Conservation (phyloP, 2,113 vertebrate genomes). For the Perca fluviatilis region DNA sequence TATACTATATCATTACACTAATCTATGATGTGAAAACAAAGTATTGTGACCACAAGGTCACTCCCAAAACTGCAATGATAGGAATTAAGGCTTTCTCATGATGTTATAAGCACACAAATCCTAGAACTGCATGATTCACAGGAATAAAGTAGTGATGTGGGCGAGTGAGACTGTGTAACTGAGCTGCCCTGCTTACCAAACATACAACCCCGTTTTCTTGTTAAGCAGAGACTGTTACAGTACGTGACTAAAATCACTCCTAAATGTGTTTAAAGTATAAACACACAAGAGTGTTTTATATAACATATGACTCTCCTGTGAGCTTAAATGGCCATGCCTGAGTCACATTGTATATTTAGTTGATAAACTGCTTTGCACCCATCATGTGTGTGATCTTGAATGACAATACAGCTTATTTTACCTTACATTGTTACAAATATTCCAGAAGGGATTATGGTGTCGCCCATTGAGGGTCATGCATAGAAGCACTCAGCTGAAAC, state of each 20-base stretch:
- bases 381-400: not conserved
- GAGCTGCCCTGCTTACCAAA: not conserved
- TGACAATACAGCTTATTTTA: not conserved
- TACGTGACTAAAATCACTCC: not conserved
- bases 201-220: not conserved
- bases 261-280: not conserved
- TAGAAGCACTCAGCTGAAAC: not conserved
- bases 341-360: not conserved
- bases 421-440: not conserved
- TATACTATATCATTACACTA: not conserved
- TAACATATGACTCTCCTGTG: not conserved
- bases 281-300: not conserved
- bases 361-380: not conserved
- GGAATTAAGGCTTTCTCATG: constrained; percentile 26
- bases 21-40: not conserved
- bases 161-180: not conserved
- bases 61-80: not conserved
- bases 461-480: too few relatives aligned
- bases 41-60: not conserved
- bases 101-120: constrained; percentile 18
- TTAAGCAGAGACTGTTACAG: not conserved
- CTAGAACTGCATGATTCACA: constrained; percentile 19
- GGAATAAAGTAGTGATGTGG: constrained; percentile 18
- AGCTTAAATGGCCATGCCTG: not conserved
- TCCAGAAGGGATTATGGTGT: not conserved